A percentile compares a stretch with the other conserved stretches of the same genome.
These are phyloP conservation scores for Fratercula arctica DNA, from an alignment of 2,797 vertebrate species.

Conservation along the genomic window DNA sequence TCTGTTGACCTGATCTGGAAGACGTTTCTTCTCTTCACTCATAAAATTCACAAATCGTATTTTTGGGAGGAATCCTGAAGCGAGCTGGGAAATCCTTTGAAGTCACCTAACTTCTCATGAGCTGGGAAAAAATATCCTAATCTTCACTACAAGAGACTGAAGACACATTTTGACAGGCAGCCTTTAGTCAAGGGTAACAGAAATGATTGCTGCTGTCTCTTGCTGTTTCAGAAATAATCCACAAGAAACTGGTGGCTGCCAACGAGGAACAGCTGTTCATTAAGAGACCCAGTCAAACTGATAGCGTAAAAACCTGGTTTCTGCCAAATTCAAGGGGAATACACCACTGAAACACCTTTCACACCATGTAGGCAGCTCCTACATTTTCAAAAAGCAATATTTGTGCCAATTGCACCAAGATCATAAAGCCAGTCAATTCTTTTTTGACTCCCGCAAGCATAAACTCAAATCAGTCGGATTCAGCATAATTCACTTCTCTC, in stretches of 20 bases:
- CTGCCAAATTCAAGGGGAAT: not conserved
- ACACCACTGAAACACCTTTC: not conserved
- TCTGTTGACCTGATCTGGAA: not conserved
- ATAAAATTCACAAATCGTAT: not conserved
- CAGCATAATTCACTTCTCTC: not conserved
- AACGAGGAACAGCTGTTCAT: constrained; percentile 34
- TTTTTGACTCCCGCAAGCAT: not conserved
- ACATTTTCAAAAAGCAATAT: not conserved
- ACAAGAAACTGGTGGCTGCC: constrained; percentile 29
- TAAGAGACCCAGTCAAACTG: constrained; percentile 4
- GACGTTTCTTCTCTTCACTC: not conserved
- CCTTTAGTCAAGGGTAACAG: constrained; percentile 21
- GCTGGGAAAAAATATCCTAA: not conserved
- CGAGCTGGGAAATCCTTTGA: not conserved
- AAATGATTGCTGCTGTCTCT: constrained; percentile 29
- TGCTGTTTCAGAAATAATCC: constrained; percentile 44
- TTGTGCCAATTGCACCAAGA: not conserved
- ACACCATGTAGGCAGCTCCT: not conserved
- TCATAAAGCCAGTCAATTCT: not conserved
- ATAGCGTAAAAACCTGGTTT: not conserved
- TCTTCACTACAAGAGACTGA: not conserved
- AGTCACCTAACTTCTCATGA: not conserved
- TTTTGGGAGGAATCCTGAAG: not conserved
- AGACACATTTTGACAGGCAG: not conserved
- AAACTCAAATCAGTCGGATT: not conserved